phyloP scores from a whole-genome alignment of 37 sponge, comb jelly and placozoan genomes.

The Amphimedon queenslandica region DNA sequence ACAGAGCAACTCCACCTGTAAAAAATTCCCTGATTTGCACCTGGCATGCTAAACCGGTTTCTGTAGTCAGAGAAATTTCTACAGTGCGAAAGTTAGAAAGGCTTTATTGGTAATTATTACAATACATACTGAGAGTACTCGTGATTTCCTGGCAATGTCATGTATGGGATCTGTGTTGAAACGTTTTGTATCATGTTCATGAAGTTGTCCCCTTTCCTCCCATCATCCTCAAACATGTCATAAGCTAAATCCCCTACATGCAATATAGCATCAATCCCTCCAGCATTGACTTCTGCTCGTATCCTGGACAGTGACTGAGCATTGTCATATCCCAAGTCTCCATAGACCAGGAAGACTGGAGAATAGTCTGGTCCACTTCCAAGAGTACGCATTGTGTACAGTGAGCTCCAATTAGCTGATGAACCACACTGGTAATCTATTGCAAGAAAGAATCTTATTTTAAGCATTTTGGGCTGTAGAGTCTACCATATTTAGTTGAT shows the following conservation, averaged over 20 bases:
- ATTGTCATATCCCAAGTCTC: conserved; percentile 23
- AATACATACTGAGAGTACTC: conserved; percentile 24
- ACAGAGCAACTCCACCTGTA: background rate
- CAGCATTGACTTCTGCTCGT: background rate
- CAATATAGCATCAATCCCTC: conserved; percentile 15
- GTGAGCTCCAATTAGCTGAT: conserved; percentile 16
- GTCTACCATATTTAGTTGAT: conserved; percentile 13
- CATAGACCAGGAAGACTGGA: conserved; percentile 20
- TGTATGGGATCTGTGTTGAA: conserved; percentile 44
- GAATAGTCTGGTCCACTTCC: background rate
- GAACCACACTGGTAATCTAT: conserved; percentile 28
- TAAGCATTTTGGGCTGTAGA: conserved; percentile 3
- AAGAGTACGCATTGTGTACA: conserved; percentile 13
- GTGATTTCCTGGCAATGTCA: conserved; percentile 51
- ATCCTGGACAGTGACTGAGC: conserved; percentile 20
- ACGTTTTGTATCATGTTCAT: conserved; percentile 38
- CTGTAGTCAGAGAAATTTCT: conserved; percentile 55
- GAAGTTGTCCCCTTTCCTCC: conserved; percentile 42
- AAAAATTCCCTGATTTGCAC: background rate
- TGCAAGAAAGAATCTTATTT: no score
- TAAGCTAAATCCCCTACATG: conserved; percentile 28
- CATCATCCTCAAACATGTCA: conserved; percentile 28
- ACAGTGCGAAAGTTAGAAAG: background rate
- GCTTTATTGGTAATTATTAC: background rate
- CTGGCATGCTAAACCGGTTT: conserved; percentile 52